These are phyloP conservation scores for Phalacrocorax aristotelis DNA, from an alignment of 2,113 vertebrate species.

Conservation along the genomic window DNA sequence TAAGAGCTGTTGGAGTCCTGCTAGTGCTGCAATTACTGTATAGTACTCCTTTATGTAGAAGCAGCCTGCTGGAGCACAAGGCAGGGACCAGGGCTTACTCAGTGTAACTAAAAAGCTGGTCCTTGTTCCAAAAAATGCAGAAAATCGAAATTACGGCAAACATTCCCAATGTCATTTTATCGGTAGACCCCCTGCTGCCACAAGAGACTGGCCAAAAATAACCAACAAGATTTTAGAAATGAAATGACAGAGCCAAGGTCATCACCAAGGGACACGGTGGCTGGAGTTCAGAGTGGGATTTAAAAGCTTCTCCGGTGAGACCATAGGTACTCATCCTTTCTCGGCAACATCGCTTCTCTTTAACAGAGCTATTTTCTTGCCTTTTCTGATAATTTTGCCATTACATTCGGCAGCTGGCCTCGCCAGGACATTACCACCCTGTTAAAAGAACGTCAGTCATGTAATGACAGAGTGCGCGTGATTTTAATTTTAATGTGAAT, in stretches of 20 bases:
- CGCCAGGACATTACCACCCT: slow-evolving; percentile 25
- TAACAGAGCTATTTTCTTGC: slow-evolving; percentile 31
- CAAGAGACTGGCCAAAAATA: neutral
- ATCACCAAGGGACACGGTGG: neutral
- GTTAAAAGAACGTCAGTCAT: slow-evolving; percentile 58
- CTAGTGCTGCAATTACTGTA: neutral
- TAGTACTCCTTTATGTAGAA: neutral
- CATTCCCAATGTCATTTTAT: neutral
- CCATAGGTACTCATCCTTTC: neutral
- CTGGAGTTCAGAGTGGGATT: neutral
- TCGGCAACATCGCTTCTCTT: neutral
- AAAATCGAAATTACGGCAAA: neutral
- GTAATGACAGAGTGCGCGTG: neutral
- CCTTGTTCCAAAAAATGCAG: neutral
- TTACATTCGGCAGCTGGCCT: slow-evolving; percentile 14
- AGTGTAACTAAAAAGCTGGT: neutral
- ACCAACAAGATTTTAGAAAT: neutral
- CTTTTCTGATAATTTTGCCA: slow-evolving; percentile 24
- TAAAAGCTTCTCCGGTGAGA: neutral
- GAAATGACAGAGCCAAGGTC: neutral
- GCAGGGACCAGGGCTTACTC: neutral
- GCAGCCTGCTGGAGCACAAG: neutral
- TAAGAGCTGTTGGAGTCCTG: neutral
- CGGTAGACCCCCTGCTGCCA: neutral
- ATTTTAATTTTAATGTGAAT: slow-evolving; percentile 56